Evolutionary conservation across 2,888 invertebrate species (phyloP), one percentile per base, ranked within the genome.

Genomic region (Thera obeliscata): DNA sequence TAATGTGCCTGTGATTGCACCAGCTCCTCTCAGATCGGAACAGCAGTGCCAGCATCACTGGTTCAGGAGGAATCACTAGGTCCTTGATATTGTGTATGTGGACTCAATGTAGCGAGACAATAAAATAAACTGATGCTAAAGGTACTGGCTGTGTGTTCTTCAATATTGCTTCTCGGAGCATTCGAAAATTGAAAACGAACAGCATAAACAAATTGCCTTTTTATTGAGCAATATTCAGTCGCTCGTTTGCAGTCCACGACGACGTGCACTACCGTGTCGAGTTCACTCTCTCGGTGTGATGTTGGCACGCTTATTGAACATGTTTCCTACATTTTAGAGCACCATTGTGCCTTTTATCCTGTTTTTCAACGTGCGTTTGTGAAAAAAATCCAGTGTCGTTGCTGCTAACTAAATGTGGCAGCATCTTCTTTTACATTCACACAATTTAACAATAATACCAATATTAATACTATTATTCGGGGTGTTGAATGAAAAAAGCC

Each of bases 161-260:
- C 35, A 12, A 56, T n/a, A 56, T 41, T 11, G 49, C 50, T 49
- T 49, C 48, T 55, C 12, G 38, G 11, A 54, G 59, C 38, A 38
- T 64, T 60, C 56, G 33, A 6, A 65, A 59, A 65, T 49, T 65
- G 55, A 65, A 41, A 65, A 60, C 60, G 56, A 59, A 48, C 35
- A 36, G 57, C 9, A 38, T 3, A 64, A 65, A 61, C 60, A 61
- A 65, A 65, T 65, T 65, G 54, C 54, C 52, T 43, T 56, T 61
- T 43, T 35, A 65, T 61, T 56, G 65, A 56, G 61, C 48, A 56
- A 12, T 59, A 52, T 12, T 50, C 38, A 38, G 59, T 56, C 65
- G 60, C 60, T 56, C 35, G 56, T 56, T 60, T 56, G 50, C 36
- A 12, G 49, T 22, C n/a, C 46, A 2, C 50, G 50, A 56, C 33